A percentile compares a stretch with the other conserved stretches of the same genome.
Evolutionary conservation across 2,888 invertebrate species (phyloP).

Genomic region (Malthinus seriepunctatus): DNA sequence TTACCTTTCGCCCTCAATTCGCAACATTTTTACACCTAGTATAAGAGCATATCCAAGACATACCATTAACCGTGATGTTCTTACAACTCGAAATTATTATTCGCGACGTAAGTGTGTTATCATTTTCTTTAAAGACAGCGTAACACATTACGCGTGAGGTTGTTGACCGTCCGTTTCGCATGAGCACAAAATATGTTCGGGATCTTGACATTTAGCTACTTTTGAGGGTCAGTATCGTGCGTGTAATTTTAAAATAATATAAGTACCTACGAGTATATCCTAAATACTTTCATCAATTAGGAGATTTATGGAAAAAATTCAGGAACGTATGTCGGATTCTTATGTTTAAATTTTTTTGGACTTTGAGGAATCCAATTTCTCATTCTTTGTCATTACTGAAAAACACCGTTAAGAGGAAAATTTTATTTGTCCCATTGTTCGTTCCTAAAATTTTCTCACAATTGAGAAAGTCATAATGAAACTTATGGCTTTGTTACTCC

Average conservation of each 20-base stretch:
- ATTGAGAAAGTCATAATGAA: too few species aligned
- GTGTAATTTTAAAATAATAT: constrained; percentile 17
- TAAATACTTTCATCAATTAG: constrained; percentile 17
- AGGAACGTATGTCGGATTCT: too few species aligned
- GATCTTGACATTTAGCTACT: constrained; percentile 23
- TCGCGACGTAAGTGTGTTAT: constrained; percentile 27
- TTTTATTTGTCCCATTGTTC: too few species aligned
- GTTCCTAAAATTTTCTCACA: too few species aligned
- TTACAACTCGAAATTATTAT: background rate
- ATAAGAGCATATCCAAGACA: constrained; percentile 39
- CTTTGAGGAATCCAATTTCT: too few species aligned
- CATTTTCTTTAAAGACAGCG: constrained; percentile 45
- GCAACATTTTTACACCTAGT: constrained; percentile 55
- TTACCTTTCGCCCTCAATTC: constrained; percentile 56
- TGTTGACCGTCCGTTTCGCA: constrained; percentile 44
- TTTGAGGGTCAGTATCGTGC: constrained; percentile 30
- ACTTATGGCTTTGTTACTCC: too few species aligned
- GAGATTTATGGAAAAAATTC: too few species aligned
- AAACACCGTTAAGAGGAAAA: too few species aligned
- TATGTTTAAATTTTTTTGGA: too few species aligned
- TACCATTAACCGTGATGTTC: constrained; percentile 23
- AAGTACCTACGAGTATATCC: constrained; percentile 8
- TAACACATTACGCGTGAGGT: constrained; percentile 55
- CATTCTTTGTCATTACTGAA: too few species aligned
- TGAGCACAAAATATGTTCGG: constrained; percentile 25